These are phyloP conservation scores for Eclectus roratus DNA, from an alignment of 2,113 vertebrate genomes.

Conservation along the genomic window DNA sequence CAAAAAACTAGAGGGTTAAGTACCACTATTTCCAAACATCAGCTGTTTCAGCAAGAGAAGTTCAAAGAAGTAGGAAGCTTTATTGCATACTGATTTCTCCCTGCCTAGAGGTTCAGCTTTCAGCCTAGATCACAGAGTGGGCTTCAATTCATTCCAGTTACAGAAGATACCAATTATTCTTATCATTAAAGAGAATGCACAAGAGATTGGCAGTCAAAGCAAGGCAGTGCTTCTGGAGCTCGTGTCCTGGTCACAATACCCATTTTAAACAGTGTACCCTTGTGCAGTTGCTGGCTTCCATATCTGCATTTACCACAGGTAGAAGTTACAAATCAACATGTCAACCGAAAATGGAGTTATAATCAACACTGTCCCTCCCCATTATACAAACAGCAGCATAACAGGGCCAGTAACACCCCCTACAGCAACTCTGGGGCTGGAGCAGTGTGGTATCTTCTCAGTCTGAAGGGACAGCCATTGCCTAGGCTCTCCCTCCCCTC, in stretches of 20 bases:
- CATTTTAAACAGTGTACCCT: not conserved
- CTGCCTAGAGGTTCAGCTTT: conserved; percentile 1
- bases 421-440: not conserved
- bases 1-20: not conserved
- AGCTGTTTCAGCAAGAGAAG: not conserved
- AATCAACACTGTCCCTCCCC: not conserved
- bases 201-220: not conserved
- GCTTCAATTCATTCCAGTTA: not conserved
- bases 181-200: not conserved
- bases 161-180: not conserved
- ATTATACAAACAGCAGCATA: not conserved
- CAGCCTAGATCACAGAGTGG: not conserved
- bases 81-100: conserved; percentile 50
- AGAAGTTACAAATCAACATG: not conserved
- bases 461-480: not conserved
- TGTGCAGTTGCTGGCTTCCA: not conserved
- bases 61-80: conserved; percentile 56
- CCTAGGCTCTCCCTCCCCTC: not conserved
- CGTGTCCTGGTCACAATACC: not conserved
- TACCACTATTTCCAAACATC: not conserved
- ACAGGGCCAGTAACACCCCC: not conserved
- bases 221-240: not conserved
- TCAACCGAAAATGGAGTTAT: not conserved
- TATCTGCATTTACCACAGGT: not conserved
- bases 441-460: not conserved